These are phyloP conservation scores for Desoria tigrina DNA, from an alignment of 2,888 invertebrate species.

Conservation along the genomic window DNA sequence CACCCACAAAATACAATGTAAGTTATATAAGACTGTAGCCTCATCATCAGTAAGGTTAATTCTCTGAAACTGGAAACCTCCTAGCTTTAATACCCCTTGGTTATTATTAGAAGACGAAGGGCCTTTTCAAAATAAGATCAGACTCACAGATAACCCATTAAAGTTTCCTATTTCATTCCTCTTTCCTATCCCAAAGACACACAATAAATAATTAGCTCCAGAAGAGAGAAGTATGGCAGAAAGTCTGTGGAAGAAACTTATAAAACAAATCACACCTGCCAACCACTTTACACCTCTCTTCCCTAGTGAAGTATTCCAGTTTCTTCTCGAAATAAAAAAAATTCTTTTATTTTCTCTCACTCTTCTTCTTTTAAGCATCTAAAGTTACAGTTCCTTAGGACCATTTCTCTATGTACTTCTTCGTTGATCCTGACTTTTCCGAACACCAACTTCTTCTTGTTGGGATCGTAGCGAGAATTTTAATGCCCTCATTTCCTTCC, in stretches of 20 bases:
- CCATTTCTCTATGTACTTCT: no score
- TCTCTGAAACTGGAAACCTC: no score
- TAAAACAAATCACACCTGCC: slow-evolving; percentile 21
- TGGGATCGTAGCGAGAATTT: no score
- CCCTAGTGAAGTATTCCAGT: neutral
- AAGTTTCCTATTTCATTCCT: slow-evolving; percentile 13
- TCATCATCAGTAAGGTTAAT: no score
- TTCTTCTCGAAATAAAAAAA: neutral
- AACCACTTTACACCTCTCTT: slow-evolving; percentile 14
- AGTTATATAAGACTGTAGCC: no score
- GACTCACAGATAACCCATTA: neutral
- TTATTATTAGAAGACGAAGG: no score
- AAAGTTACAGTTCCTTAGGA: neutral
- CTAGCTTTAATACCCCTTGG: no score
- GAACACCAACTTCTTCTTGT: no score
- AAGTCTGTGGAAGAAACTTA: neutral
- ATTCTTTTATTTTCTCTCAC: neutral
- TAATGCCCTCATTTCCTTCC: slow-evolving; percentile 7
- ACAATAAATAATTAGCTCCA: slow-evolving; percentile 15
- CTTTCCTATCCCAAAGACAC: neutral
- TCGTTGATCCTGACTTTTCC: no score
- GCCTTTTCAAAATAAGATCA: slow-evolving; percentile 13
- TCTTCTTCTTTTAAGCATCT: no score
- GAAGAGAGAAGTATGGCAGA: neutral
- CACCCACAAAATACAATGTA: no score